Percentiles rank a stretch among this genome's conserved stretches.
Conservation (phyloP, 1,140 invertebrate genomes). For the Cryptotermes secundus region DNA sequence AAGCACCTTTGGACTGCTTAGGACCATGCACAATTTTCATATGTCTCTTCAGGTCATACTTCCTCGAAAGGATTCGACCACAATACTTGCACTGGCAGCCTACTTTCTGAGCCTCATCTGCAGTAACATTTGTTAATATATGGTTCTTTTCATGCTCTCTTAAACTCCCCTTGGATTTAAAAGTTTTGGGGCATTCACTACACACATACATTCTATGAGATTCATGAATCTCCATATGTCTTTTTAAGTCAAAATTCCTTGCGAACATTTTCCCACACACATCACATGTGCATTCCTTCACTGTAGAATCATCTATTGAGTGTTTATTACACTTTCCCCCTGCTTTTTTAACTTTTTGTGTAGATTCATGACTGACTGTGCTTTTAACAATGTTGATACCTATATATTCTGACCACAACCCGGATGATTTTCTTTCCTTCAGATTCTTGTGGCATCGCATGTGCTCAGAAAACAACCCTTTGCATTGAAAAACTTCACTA, state of each 20-base stretch:
- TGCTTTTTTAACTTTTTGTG: neutral
- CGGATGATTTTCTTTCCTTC: neutral
- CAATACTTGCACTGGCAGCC: constrained; percentile 1
- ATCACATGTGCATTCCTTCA: constrained; percentile 29
- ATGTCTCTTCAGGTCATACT: neutral
- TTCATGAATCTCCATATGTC: neutral
- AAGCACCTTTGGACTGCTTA: neutral
- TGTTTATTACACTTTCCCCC: neutral
- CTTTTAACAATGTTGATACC: neutral
- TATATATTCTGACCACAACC: neutral
- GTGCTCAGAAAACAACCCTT: neutral
- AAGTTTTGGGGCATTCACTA: neutral
- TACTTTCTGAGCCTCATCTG: neutral
- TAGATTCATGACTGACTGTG: neutral
- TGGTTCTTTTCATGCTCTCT: neutral
- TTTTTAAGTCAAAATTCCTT: neutral
- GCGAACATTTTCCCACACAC: constrained; percentile 31
- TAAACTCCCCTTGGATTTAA: neutral
- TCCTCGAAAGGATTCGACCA: neutral
- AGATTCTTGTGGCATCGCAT: neutral
- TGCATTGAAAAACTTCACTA: neutral
- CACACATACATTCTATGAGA: neutral
- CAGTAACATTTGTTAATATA: neutral
- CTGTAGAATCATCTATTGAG: neutral
- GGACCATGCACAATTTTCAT: neutral